These are phyloP conservation scores for Cecropterus lyciades DNA, from an alignment of 1,140 invertebrate genomes.

Conservation along the genomic window DNA sequence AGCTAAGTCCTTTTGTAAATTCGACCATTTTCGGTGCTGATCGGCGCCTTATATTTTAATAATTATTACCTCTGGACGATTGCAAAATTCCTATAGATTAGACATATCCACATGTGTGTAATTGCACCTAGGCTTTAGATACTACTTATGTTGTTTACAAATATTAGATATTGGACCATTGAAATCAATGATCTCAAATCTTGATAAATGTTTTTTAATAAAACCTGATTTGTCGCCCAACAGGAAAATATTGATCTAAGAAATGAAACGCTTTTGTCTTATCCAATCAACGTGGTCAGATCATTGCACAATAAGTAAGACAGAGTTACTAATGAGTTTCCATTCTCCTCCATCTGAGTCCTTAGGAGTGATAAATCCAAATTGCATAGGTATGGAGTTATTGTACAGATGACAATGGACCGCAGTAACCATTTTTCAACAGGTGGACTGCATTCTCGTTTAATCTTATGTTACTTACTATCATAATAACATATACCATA, in stretches of 20 bases:
- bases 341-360: too few relatives aligned
- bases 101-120: neutral
- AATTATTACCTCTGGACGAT: neutral
- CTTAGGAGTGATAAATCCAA: too few relatives aligned
- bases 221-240: neutral
- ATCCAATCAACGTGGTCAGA: too few relatives aligned
- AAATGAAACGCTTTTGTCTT: neutral
- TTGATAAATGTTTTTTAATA: neutral
- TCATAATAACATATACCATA: too few relatives aligned
- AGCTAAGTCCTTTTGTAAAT: slow-evolving; percentile 2
- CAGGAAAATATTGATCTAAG: neutral
- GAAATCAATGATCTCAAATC: neutral
- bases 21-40: neutral
- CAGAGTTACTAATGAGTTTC: too few relatives aligned
- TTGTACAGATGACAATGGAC: too few relatives aligned
- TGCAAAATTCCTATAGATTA: too few relatives aligned
- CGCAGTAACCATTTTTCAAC: too few relatives aligned
- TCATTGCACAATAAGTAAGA: too few relatives aligned
- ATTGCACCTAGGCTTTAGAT: neutral
- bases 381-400: too few relatives aligned
- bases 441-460: too few relatives aligned
- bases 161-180: neutral
- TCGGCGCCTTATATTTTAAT: neutral
- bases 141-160: neutral
- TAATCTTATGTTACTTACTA: too few relatives aligned